phyloP scores from a whole-genome alignment of 2,888 invertebrate species.

The Lycocerus yunnanus region DNA sequence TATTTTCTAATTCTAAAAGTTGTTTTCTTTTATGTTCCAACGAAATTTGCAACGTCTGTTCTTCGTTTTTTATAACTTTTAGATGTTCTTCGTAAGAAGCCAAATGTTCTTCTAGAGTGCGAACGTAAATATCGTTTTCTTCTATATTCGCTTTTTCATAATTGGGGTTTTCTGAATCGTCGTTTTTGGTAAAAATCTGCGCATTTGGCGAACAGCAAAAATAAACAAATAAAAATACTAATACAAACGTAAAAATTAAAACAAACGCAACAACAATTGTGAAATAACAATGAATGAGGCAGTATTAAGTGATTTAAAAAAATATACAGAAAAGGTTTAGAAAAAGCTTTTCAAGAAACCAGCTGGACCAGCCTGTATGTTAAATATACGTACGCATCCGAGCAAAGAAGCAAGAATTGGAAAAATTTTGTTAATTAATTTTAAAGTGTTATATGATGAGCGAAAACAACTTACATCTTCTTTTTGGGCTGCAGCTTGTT shows the following conservation, averaged over 20 bases:
- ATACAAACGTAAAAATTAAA: slow-evolving; percentile 6
- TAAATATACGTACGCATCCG: slow-evolving; percentile 27
- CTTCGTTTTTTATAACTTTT: slow-evolving; percentile 58
- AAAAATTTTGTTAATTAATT: not conserved
- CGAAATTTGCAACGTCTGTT: slow-evolving; percentile 40
- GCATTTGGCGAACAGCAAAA: slow-evolving; percentile 15
- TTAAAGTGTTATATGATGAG: not conserved
- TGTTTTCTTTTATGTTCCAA: slow-evolving; percentile 41
- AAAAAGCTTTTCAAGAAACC: slow-evolving; percentile 95
- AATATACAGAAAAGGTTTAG: slow-evolving; percentile 60
- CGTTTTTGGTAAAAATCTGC: not conserved
- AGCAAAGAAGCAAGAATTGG: slow-evolving; percentile 12
- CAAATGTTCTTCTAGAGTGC: slow-evolving; percentile 60
- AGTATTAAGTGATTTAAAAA: slow-evolving; percentile 40
- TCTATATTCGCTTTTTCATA: slow-evolving; percentile 2
- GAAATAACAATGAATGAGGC: slow-evolving; percentile 50
- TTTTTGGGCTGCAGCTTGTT: slow-evolving; percentile 76
- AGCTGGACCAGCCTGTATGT: slow-evolving; percentile 81
- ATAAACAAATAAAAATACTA: not conserved
- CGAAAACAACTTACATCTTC: slow-evolving; percentile 46
- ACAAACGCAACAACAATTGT: slow-evolving; percentile 37
- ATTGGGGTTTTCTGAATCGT: not conserved
- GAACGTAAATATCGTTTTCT: slow-evolving; percentile 38
- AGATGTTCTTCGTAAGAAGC: slow-evolving; percentile 61
- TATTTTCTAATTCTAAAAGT: slow-evolving; percentile 38